A percentile compares a stretch with the other conserved stretches of the same genome.
Conservation (phyloP, 2,888 invertebrate species). For the Rhagium mordax region DNA sequence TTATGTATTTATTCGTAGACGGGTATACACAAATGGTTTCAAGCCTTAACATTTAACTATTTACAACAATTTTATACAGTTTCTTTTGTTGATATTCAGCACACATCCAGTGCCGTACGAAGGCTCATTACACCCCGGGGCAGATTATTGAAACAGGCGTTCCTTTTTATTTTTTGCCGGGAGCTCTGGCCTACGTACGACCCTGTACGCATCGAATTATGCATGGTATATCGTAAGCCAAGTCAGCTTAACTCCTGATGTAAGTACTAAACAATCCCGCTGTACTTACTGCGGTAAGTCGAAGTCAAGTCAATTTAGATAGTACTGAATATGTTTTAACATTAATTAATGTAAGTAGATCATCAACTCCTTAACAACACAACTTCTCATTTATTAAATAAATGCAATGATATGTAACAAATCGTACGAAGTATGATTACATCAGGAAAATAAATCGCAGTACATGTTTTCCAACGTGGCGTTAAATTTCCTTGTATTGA, state of each 20-base stretch:
- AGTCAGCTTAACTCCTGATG: background rate
- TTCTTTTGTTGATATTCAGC: conserved; percentile 33
- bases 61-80: conserved; percentile 38
- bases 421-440: background rate
- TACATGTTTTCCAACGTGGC: background rate
- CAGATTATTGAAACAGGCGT: too few relatives aligned
- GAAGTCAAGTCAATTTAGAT: background rate
- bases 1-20: conserved; percentile 9
- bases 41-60: conserved; percentile 40
- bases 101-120: too few relatives aligned
- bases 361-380: conserved; percentile 4
- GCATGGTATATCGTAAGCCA: too few relatives aligned
- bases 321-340: background rate
- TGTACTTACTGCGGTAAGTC: background rate
- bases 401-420: conserved; percentile 4
- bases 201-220: too few relatives aligned
- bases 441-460: background rate
- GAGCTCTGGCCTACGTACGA: too few relatives aligned
- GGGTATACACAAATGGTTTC: conserved; percentile 37
- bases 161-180: too few relatives aligned
- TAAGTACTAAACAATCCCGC: background rate
- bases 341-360: background rate
- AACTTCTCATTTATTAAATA: background rate
- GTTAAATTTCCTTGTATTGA: background rate
- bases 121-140: too few relatives aligned